Evolutionary conservation across 2,888 invertebrate genomes (phyloP).

Genomic region (Spisula subtruncata): DNA sequence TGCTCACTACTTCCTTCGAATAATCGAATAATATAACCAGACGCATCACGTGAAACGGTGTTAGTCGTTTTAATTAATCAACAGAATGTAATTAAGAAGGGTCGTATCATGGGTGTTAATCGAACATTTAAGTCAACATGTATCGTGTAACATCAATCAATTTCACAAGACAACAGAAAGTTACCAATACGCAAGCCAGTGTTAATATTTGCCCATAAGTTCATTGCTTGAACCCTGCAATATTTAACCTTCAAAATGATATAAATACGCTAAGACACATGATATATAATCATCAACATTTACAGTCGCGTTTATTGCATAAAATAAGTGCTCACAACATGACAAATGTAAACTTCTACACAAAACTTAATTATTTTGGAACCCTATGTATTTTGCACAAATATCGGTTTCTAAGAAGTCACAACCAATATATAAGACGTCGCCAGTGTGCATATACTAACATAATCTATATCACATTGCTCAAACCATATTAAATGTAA

Average conservation of each 20-base stretch:
- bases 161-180: background rate
- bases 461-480: no score
- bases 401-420: no score
- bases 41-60: background rate
- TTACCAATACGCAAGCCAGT: background rate
- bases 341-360: background rate
- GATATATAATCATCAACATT: background rate
- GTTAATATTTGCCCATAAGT: no score
- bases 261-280: no score
- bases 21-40: background rate
- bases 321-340: background rate
- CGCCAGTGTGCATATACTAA: no score
- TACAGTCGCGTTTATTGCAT: slow-evolving; percentile 4
- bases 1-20: no score
- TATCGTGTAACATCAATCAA: background rate
- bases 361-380: background rate
- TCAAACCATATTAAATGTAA: no score
- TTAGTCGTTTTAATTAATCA: background rate
- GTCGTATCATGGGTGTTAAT: background rate
- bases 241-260: no score
- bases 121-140: background rate
- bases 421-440: no score
- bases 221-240: no score
- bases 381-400: background rate
- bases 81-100: background rate